phyloP scores from a whole-genome alignment of 2,888 invertebrate species.

The Geotrupes spiniger region DNA sequence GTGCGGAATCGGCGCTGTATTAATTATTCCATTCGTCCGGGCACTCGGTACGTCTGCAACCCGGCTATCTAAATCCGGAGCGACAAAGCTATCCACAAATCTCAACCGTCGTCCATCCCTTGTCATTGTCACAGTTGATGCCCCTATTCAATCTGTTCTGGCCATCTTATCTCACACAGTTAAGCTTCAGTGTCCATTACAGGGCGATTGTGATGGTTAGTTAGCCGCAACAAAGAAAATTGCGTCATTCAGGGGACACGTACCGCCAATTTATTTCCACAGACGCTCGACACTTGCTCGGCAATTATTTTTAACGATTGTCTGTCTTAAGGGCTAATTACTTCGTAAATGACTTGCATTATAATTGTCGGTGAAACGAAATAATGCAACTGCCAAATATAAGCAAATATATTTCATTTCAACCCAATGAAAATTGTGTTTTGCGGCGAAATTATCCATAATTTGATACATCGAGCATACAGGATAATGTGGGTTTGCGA shows the following conservation, averaged over 20 bases:
- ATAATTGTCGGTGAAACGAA: too few species aligned
- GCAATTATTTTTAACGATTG: too few species aligned
- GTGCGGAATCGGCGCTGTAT: not conserved
- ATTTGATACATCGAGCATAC: slow-evolving; percentile 3
- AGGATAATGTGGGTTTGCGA: slow-evolving; percentile 7
- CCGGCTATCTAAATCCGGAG: not conserved
- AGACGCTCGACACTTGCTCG: too few species aligned
- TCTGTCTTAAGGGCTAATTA: too few species aligned
- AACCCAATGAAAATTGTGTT: too few species aligned
- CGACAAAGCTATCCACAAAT: slow-evolving; percentile 24
- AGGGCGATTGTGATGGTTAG: slow-evolving; percentile 15
- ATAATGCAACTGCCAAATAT: too few species aligned
- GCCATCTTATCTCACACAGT: slow-evolving; percentile 19
- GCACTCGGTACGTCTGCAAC: not conserved
- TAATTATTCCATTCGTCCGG: not conserved
- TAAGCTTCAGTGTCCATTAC: slow-evolving; percentile 23
- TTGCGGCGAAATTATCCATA: slow-evolving; percentile 7
- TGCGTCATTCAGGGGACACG: too few species aligned
- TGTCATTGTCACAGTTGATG: slow-evolving; percentile 25
- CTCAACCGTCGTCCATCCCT: slow-evolving; percentile 21
- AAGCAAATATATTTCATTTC: too few species aligned
- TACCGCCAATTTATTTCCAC: too few species aligned
- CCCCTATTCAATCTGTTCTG: slow-evolving; percentile 23
- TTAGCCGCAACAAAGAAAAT: slow-evolving; percentile 14
- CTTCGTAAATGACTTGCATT: too few species aligned